Conservation (phyloP, 2,797 vertebrate species). For the Acipenser transmontanus region DNA sequence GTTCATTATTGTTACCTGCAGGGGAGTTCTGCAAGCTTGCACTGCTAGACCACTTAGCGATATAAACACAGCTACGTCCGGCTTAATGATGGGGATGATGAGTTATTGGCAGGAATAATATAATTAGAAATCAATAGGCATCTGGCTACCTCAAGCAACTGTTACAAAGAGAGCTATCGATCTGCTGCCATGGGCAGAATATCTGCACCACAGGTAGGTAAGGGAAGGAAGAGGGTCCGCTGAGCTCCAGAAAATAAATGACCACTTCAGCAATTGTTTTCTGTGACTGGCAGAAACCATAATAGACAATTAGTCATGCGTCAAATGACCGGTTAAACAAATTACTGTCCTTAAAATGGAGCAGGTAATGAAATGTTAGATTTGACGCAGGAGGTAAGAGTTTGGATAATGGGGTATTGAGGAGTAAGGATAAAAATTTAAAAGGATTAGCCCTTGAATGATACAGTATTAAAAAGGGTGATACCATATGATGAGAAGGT, state of each 20-base stretch:
- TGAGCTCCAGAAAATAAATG: neutral
- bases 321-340: conserved; percentile 32
- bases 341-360: conserved; percentile 42
- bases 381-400: conserved; percentile 7
- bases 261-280: conserved; percentile 15
- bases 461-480: too few species aligned
- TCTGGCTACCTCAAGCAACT: conserved; percentile 32
- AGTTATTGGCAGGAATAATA: conserved; percentile 52
- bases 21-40: neutral
- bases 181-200: conserved; percentile 23
- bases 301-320: conserved; percentile 41
- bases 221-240: neutral
- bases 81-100: conserved; percentile 55
- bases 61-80: neutral
- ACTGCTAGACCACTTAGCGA: neutral
- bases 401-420: neutral
- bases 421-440: too few species aligned
- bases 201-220: conserved; percentile 7
- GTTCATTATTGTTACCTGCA: too few species aligned
- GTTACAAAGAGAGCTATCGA: conserved; percentile 28
- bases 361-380: conserved; percentile 36
- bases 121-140: conserved; percentile 49
- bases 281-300: conserved; percentile 36
- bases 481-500: too few species aligned
- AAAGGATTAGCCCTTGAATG: too few species aligned